Base-by-base conservation (phyloP, 1,140 invertebrate genomes). In the Drosophila pseudoobscura region DNA sequence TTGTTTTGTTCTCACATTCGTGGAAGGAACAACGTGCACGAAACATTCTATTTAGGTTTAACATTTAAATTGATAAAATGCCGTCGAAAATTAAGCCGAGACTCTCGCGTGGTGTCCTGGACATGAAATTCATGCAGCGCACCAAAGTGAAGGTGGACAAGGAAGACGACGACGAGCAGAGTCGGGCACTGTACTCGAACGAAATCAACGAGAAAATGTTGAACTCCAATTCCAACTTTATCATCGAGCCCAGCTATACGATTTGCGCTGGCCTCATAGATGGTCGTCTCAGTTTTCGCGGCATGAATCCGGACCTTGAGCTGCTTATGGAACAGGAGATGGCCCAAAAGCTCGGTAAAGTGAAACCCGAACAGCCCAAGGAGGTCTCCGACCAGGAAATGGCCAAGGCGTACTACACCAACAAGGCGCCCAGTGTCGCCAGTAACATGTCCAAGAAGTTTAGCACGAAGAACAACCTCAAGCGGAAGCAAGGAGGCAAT, bases 91-190 rank as follows among this genome's bases (percentile, higher is more conserved):
- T 31, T 0, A 93, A 89, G 72, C 79, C 91, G 7, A 92, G 92
- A 45, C 88, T 96, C 35, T 96, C 95, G 0, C 96, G 95, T 84
- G 93, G 94, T 9, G 93, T 96, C 53, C 87, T 96, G 66, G 94
- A 96, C 63, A 96, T 96, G 95, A 96, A 96, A 94, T 98, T 98
- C 92, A 98, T 98, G 97, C 96, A 96, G 91, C 95, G 94, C 84
- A 97, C 96, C 39, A 97, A 96, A 92, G 95, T 96, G 47, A 95
- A 96, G 88, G 94, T 96, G 11, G 94, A 96, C 74, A 94, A 95
- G 84, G 95, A 97, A 91, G 85, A 94, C 46, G 95, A 95, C 92
- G 95, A 96, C 89, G 94, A 95, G 95, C 93, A 94, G 93, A 70
- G 94, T 94, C 91, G 92, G 92, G 87, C 82, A 13, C 51, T 90